Conservation (phyloP, 2,113 vertebrate genomes). For the Trematomus loennbergii region DNA sequence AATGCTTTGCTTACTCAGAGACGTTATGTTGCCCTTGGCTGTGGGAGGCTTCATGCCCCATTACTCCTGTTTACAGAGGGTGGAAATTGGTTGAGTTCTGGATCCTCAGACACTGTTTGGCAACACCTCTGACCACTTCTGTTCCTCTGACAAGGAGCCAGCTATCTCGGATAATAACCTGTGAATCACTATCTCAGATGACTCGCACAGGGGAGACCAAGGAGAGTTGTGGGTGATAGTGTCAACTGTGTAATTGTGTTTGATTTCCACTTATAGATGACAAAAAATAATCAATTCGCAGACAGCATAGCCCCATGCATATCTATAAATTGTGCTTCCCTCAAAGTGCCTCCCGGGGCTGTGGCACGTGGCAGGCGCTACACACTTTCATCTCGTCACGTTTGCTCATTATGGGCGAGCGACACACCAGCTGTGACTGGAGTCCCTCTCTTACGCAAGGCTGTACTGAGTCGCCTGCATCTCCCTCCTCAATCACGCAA, state of each 20-base stretch:
- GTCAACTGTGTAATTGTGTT: constrained; percentile 34
- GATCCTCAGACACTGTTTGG: constrained; percentile 47
- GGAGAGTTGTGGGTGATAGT: constrained; percentile 7
- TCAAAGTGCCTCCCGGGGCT: constrained; percentile 28
- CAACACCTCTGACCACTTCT: constrained; percentile 45
- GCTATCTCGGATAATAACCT: constrained; percentile 51
- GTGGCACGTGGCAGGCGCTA: constrained; percentile 34
- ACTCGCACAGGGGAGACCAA: constrained; percentile 13
- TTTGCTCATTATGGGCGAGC: constrained; percentile 57
- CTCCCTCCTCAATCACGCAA: constrained; percentile 56
- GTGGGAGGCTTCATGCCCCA: constrained; percentile 22
- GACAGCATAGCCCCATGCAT: neutral
- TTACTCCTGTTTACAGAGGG: constrained; percentile 43
- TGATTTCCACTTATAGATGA: constrained; percentile 21
- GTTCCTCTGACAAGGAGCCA: constrained; percentile 41
- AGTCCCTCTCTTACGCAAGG: constrained; percentile 52
- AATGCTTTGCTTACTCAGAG: constrained; percentile 30
- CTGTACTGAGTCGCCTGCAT: constrained; percentile 24
- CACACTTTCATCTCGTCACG: constrained; percentile 59
- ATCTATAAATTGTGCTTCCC: constrained; percentile 27
- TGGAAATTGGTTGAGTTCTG: constrained; percentile 44
- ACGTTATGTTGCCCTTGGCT: constrained; percentile 20
- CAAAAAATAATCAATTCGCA: neutral
- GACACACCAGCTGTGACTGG: constrained; percentile 63
- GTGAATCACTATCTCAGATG: constrained; percentile 48